Base-by-base conservation (phyloP, 92 coral and sea anemone genomes). In the Porites evermanni region DNA sequence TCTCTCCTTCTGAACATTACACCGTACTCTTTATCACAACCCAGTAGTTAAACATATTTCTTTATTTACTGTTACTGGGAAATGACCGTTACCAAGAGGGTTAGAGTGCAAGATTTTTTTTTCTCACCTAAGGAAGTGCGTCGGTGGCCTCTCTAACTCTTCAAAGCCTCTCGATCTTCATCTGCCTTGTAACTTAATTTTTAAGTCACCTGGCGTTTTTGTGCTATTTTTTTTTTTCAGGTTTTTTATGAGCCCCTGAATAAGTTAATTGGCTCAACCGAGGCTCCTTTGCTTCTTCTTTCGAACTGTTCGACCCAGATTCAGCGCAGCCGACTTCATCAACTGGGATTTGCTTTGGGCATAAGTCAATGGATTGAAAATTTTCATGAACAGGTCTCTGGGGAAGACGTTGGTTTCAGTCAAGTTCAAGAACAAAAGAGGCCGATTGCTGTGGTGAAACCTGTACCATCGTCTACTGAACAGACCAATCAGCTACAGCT, bases 191-290 rank as follows among this genome's bases (percentile, higher is more conserved):
- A 0, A 4, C 6, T 38, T 38, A 38, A 3, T 38, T 38, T 38
- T 38, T 38, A 38, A 38, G 6, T 38, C 47, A 38, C 47, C 47
- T 38, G 6, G 47, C 47, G 4, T 38, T 38, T 38, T 38, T 38
- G 47, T 38, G 4, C 47, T 54, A 54, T 54, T 13, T 54, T 54
- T 54, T 54, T 52, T 23, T 23, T 18, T 12, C 71, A 96, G 98
- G 90, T 96, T 26, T 96, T 96, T 70, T 86, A 94, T 56, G 91
- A 96, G 72, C 98, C 98, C 9, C 67, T 96, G 67, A 90, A 88
- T 73, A 85, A 78, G 63, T 88, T 82, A 60, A 81, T 96, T 79
- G 98, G 98, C 65, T 85, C 93, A 9, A 64, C 89, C 23, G 91
- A 80, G 29, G 88, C 94, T 1, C 94, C 91, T 13, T 76, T 70